Percentiles rank a stretch among this genome's conserved stretches.
These are phyloP conservation scores for Tetraodon nigroviridis DNA, from an alignment of 2,113 vertebrate genomes.

Conservation along the genomic window DNA sequence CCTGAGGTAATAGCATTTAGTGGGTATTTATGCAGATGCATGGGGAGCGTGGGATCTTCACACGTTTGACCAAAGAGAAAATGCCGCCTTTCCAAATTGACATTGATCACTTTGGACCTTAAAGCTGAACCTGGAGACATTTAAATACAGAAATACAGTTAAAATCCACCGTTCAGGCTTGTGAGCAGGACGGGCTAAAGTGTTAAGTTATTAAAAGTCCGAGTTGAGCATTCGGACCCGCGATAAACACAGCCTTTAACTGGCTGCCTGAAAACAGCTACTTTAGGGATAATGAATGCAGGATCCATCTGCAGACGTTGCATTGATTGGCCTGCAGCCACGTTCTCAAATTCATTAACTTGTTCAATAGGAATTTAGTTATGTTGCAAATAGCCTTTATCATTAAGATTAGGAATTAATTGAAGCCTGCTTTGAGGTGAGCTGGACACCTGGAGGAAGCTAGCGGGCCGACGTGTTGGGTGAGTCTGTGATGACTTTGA, in stretches of 20 bases:
- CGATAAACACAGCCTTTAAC: constrained; percentile 4
- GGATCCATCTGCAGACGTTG: constrained; percentile 28
- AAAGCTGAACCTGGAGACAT: too few species aligned
- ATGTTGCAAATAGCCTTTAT: constrained; percentile 51
- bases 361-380: constrained; percentile 58
- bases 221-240: not conserved
- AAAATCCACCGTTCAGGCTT: too few species aligned
- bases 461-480: constrained; percentile 1
- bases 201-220: too few species aligned
- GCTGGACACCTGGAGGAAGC: constrained; percentile 19
- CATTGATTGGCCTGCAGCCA: constrained; percentile 56
- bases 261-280: constrained; percentile 7
- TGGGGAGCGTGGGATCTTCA: too few species aligned
- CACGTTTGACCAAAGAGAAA: too few species aligned
- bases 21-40: too few species aligned
- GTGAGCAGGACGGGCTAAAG: too few species aligned
- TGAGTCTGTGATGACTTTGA: constrained; percentile 34
- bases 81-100: too few species aligned
- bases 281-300: constrained; percentile 48
- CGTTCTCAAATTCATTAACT: constrained; percentile 55
- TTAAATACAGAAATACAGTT: too few species aligned
- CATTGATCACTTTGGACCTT: too few species aligned
- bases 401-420: constrained; percentile 51
- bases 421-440: constrained; percentile 44
- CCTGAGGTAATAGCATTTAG: too few species aligned